Evolutionary conservation across 2,797 vertebrate genomes (phyloP).

Genomic region (Scolopax bukidnonensis): DNA sequence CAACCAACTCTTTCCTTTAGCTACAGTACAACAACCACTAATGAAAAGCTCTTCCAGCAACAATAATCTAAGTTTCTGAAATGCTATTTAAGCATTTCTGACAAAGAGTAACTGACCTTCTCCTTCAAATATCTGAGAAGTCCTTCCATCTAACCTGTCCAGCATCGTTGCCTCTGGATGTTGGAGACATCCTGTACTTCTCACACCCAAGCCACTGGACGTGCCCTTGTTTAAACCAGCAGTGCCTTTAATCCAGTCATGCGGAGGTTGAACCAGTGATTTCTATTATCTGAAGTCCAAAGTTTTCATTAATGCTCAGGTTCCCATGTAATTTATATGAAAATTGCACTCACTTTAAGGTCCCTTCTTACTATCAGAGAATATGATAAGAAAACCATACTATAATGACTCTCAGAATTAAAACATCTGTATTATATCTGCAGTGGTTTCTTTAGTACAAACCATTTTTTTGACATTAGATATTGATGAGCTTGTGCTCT

Average conservation of each 20-base stretch:
- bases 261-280: neutral
- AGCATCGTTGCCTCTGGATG: neutral
- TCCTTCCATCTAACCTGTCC: neutral
- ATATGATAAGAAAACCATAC: neutral
- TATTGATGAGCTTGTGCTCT: constrained; percentile 23
- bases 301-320: neutral
- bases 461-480: constrained; percentile 8
- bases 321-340: constrained; percentile 5
- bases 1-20: neutral
- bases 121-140: neutral
- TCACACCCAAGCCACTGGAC: neutral
- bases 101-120: neutral
- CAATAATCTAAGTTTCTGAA: neutral
- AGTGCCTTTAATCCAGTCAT: neutral
- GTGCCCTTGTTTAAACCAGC: neutral
- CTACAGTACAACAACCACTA: neutral
- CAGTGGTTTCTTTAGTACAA: constrained; percentile 5
- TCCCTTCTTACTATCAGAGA: neutral
- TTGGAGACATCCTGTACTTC: neutral
- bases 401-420: constrained; percentile 9
- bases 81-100: neutral
- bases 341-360: constrained; percentile 7
- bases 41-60: neutral
- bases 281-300: neutral
- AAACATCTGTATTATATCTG: constrained; percentile 36